A percentile compares a stretch with the other conserved stretches of the same genome.
These are phyloP conservation scores for Myripristis jacobus DNA, from an alignment of 2,797 vertebrate species.

Conservation along the genomic window DNA sequence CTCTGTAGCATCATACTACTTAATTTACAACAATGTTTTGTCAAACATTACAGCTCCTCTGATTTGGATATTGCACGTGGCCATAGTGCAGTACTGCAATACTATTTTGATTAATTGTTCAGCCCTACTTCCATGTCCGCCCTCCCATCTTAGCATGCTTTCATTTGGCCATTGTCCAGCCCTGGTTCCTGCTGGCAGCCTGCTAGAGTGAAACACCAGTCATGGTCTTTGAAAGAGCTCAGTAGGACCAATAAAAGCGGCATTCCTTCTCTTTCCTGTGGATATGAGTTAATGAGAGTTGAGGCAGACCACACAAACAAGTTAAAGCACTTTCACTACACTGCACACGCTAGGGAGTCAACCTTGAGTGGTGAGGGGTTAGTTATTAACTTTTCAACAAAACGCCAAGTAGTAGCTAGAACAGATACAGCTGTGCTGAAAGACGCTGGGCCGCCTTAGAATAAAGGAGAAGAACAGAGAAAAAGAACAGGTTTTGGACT, in stretches of 20 bases:
- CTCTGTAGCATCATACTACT: too few relatives aligned
- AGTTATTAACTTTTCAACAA: slow-evolving; percentile 34
- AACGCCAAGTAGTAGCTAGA: slow-evolving; percentile 14
- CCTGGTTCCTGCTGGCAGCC: slow-evolving; percentile 53
- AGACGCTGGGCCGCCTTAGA: slow-evolving; percentile 23
- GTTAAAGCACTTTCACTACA: slow-evolving; percentile 55
- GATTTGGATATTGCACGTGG: too few relatives aligned
- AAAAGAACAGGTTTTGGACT: neutral
- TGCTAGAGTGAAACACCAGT: slow-evolving; percentile 38
- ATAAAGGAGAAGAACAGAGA: slow-evolving; percentile 8
- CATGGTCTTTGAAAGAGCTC: slow-evolving; percentile 54
- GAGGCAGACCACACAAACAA: slow-evolving; percentile 60
- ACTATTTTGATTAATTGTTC: too few relatives aligned
- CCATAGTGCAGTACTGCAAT: too few relatives aligned
- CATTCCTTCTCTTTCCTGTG: slow-evolving; percentile 50
- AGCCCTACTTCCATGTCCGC: neutral
- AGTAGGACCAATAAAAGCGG: slow-evolving; percentile 59
- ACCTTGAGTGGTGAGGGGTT: slow-evolving; percentile 25
- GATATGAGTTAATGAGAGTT: slow-evolving; percentile 66
- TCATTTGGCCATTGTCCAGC: slow-evolving; percentile 63
- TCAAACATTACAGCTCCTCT: too few relatives aligned
- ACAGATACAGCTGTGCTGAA: slow-evolving; percentile 20
- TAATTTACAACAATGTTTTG: too few relatives aligned
- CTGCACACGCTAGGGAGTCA: slow-evolving; percentile 36
- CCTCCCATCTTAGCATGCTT: slow-evolving; percentile 57